Percentiles rank a stretch among this genome's conserved stretches.
Conservation (phyloP, 2,113 vertebrate genomes). For the Willisornis vidua region DNA sequence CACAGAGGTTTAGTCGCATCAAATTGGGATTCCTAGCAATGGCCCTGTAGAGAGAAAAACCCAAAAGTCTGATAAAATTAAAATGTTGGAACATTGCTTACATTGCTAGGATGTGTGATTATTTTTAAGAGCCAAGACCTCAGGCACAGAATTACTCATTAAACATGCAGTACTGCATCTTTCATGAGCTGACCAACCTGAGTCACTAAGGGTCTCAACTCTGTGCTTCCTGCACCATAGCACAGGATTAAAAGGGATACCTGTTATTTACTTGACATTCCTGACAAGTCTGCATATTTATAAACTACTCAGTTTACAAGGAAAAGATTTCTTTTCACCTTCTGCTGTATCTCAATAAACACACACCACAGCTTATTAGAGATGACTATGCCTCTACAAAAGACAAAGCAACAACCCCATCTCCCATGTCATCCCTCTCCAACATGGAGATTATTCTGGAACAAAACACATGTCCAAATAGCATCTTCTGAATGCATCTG, state of each 20-base stretch:
- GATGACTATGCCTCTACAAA: background rate
- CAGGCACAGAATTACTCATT: background rate
- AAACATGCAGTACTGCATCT: background rate
- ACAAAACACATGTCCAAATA: background rate
- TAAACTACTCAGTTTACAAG: background rate
- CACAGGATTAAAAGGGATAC: background rate
- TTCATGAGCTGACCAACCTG: background rate
- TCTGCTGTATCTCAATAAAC: background rate
- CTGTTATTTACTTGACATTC: background rate
- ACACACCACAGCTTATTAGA: background rate
- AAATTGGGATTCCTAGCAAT: slow-evolving; percentile 81
- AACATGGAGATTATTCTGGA: background rate
- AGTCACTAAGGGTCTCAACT: background rate
- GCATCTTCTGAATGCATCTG: background rate
- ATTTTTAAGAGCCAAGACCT: background rate
- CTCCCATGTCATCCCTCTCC: background rate
- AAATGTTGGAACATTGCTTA: background rate
- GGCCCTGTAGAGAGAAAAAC: slow-evolving; percentile 67
- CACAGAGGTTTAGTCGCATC: slow-evolving; percentile 85
- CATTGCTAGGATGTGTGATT: background rate
- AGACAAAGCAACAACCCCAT: background rate
- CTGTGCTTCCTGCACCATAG: background rate
- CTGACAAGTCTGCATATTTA: background rate
- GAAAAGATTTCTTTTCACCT: background rate
- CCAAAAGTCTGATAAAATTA: background rate